Conservation (phyloP, 2,797 vertebrate genomes). For the Ciconia nigra region DNA sequence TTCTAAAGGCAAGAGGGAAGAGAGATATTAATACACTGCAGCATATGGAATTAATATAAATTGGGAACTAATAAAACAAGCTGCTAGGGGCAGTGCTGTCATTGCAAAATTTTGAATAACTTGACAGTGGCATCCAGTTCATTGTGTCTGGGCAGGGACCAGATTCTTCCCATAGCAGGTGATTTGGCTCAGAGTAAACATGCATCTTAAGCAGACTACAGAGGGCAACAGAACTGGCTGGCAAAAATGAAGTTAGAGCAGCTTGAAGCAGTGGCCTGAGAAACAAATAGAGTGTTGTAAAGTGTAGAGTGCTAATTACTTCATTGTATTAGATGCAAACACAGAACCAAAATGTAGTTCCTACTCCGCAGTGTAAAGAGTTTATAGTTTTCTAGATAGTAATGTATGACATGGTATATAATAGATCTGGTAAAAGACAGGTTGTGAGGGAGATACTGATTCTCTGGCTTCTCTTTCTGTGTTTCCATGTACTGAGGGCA, state of each 20-base stretch:
- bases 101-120: slow-evolving; percentile 49
- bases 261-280: neutral
- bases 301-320: neutral
- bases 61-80: slow-evolving; percentile 57
- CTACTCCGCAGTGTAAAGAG: neutral
- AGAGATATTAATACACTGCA: slow-evolving; percentile 72
- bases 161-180: neutral
- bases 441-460: neutral
- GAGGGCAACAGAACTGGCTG: neutral
- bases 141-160: neutral
- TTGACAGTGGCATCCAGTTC: neutral
- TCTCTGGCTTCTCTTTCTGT: neutral
- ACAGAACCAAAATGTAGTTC: neutral
- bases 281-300: neutral
- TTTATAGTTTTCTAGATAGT: neutral
- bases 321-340: neutral
- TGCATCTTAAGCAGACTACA: neutral
- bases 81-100: slow-evolving; percentile 35
- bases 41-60: slow-evolving; percentile 80
- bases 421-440: neutral
- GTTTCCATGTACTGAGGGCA: neutral
- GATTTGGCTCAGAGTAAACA: neutral
- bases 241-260: neutral
- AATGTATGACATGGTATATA: neutral
- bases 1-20: slow-evolving; percentile 63